Conservation (phyloP, 2,797 vertebrate genomes). For the Sciaenops ocellatus region DNA sequence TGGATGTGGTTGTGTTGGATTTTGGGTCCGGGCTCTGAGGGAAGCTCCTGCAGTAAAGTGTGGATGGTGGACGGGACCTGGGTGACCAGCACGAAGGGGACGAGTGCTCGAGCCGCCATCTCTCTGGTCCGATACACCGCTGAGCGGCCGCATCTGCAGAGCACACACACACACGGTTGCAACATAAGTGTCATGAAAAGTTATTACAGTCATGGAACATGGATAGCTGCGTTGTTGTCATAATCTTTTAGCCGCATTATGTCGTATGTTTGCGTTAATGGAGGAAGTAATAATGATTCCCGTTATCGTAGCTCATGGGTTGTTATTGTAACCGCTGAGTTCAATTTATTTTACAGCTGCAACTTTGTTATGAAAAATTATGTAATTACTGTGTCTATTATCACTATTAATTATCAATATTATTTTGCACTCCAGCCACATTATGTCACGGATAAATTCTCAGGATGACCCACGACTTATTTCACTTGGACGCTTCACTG, state of each 20-base stretch:
- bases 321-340: slow-evolving; percentile 32
- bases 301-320: slow-evolving; percentile 22
- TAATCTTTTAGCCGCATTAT: slow-evolving; percentile 7
- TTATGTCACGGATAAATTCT: slow-evolving; percentile 32
- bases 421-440: slow-evolving; percentile 15
- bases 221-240: neutral
- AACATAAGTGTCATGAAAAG: slow-evolving; percentile 9
- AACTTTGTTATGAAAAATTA: slow-evolving; percentile 31
- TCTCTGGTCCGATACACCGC: slow-evolving; percentile 92
- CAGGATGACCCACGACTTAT: slow-evolving; percentile 11
- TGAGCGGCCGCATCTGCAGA: slow-evolving; percentile 88
- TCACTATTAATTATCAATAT: neutral
- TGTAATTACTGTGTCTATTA: slow-evolving; percentile 4
- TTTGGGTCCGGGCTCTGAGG: slow-evolving; percentile 71
- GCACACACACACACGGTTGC: slow-evolving; percentile 8
- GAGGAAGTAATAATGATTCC: slow-evolving; percentile 6
- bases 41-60: slow-evolving; percentile 87
- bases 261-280: slow-evolving; percentile 1
- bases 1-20: slow-evolving; percentile 92
- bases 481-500: slow-evolving; percentile 30
- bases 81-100: slow-evolving; percentile 90
- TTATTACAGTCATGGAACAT: slow-evolving; percentile 6
- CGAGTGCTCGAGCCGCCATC: slow-evolving; percentile 94
- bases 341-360: slow-evolving; percentile 22
- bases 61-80: slow-evolving; percentile 84